Percentiles rank a stretch among this genome's conserved stretches.
Conservation (phyloP, 2,113 vertebrate species). For the Neopipo cinnamomea region DNA sequence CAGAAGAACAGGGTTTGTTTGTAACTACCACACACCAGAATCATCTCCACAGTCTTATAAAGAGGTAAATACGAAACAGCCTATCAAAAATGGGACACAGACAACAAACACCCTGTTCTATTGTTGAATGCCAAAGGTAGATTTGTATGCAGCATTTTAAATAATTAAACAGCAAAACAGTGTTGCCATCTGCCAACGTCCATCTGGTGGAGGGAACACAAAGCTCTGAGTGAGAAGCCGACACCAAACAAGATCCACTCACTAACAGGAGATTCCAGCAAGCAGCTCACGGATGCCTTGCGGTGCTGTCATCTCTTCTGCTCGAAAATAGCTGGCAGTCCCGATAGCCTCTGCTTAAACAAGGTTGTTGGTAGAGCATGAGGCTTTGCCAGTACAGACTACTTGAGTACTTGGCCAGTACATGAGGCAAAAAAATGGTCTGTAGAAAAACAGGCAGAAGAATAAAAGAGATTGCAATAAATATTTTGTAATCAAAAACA, state of each 20-base stretch:
- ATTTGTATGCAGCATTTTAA: constrained; percentile 33
- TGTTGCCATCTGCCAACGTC: constrained; percentile 51
- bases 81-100: background rate
- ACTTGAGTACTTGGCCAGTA: background rate
- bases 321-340: background rate
- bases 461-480: background rate
- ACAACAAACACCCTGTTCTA: background rate
- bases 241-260: background rate
- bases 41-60: background rate
- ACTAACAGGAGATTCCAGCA: background rate
- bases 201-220: constrained; percentile 42
- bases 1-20: background rate
- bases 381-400: background rate
- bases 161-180: constrained; percentile 47
- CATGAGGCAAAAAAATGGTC: background rate
- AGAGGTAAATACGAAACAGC: background rate
- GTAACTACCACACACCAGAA: background rate
- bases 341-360: background rate
- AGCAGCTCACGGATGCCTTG: background rate
- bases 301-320: background rate
- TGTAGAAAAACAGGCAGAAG: too few species aligned
- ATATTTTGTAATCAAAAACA: background rate
- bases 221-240: background rate
- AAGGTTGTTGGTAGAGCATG: background rate
- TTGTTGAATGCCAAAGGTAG: constrained; percentile 13